A percentile compares a stretch with the other conserved stretches of the same genome.
phyloP scores from a whole-genome alignment of 1,140 invertebrate species.

The Subanguina moxae region DNA sequence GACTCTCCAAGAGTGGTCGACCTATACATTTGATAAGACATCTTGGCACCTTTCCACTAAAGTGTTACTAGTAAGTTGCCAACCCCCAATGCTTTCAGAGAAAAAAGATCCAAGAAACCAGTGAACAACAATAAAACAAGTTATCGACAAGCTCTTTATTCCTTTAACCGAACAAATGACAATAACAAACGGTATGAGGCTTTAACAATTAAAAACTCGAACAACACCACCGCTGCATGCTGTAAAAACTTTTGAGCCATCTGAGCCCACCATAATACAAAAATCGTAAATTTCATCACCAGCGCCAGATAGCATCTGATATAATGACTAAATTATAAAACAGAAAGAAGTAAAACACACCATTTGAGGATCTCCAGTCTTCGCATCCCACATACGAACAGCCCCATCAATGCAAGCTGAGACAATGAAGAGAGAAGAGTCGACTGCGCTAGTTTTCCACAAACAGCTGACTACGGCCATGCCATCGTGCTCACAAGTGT shows the following conservation, averaged over 20 bases:
- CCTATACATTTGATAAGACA: constrained; percentile 93
- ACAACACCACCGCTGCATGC: constrained; percentile 34
- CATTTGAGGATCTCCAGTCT: constrained; percentile 32
- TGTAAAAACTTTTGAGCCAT: constrained; percentile 18
- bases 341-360: too few species aligned
- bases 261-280: background rate
- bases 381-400: constrained; percentile 35
- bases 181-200: constrained; percentile 60
- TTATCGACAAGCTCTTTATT: background rate
- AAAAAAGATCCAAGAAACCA: too few species aligned
- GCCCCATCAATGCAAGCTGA: constrained; percentile 37
- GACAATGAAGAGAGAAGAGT: constrained; percentile 22
- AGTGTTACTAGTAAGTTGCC: too few species aligned
- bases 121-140: too few species aligned
- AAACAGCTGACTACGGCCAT: constrained; percentile 28
- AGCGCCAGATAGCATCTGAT: constrained; percentile 30
- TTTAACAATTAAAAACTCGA: constrained; percentile 22
- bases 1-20: constrained; percentile 95
- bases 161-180: background rate
- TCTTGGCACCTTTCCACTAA: too few species aligned
- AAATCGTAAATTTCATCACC: constrained; percentile 34
- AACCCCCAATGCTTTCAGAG: too few species aligned
- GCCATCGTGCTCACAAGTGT: constrained; percentile 37
- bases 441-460: constrained; percentile 8
- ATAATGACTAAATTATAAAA: too few species aligned